A percentile compares a stretch with the other conserved stretches of the same genome.
These are phyloP conservation scores for Sesamia inferens DNA, from an alignment of 2,888 invertebrate species.

Conservation along the genomic window DNA sequence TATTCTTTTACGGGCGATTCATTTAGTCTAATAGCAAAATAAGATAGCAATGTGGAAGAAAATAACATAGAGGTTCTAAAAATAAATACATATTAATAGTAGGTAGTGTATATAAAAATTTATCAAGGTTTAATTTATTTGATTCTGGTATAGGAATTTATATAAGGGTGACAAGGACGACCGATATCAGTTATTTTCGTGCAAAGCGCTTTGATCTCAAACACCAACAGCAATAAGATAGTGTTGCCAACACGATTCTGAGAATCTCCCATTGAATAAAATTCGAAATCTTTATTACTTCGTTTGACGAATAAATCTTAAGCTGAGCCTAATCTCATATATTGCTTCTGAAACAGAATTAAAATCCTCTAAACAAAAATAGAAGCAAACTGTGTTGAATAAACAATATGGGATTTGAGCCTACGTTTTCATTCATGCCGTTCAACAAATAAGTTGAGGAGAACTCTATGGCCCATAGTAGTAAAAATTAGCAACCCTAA, in stretches of 20 bases:
- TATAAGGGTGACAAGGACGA: constrained; percentile 6
- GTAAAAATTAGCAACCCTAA: background rate
- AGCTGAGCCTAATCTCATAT: background rate
- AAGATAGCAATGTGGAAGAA: background rate
- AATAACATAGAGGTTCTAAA: background rate
- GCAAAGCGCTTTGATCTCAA: background rate
- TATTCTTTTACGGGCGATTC: too few relatives aligned
- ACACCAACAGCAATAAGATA: too few relatives aligned
- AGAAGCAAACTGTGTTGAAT: background rate
- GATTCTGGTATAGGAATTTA: background rate
- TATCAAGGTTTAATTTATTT: background rate
- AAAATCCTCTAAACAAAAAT: background rate
- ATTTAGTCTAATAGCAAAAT: background rate
- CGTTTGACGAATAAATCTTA: background rate
- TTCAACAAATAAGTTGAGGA: background rate
- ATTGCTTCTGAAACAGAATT: background rate
- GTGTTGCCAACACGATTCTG: background rate
- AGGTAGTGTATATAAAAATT: background rate
- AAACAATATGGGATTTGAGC: background rate
- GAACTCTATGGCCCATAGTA: background rate
- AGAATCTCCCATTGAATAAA: background rate
- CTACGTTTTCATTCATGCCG: background rate
- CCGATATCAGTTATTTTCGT: background rate
- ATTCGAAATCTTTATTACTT: background rate
- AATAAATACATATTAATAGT: background rate